Conservation (phyloP, 2,113 vertebrate species). For the Syngnathus floridae region DNA sequence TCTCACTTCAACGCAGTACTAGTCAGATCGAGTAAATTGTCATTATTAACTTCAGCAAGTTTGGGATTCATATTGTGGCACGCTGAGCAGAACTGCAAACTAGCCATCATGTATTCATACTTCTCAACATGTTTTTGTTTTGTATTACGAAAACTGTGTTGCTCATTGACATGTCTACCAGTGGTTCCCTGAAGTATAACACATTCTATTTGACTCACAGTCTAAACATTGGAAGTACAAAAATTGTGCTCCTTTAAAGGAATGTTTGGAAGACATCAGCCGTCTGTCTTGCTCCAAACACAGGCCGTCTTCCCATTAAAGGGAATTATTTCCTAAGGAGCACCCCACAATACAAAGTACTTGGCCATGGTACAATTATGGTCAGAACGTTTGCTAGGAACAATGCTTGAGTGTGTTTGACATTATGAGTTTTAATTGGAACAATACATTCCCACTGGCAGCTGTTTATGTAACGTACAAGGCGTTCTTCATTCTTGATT, state of each 20-base stretch:
- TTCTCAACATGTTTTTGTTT: too few species aligned
- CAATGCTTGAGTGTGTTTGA: conserved; percentile 25
- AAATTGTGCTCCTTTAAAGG: conserved; percentile 26
- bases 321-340: neutral
- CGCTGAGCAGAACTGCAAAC: too few species aligned
- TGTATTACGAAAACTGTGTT: neutral
- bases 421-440: conserved; percentile 28
- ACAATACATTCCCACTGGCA: conserved; percentile 25
- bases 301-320: neutral
- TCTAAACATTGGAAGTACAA: conserved; percentile 25
- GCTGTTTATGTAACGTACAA: conserved; percentile 31
- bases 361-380: conserved; percentile 7
- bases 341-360: conserved; percentile 9
- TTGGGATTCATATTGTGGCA: too few species aligned
- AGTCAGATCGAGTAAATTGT: too few species aligned
- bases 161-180: neutral
- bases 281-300: neutral
- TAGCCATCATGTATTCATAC: too few species aligned
- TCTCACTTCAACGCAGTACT: too few species aligned
- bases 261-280: conserved; percentile 1
- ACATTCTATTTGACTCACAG: conserved; percentile 25
- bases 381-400: conserved; percentile 12
- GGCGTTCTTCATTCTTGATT: neutral
- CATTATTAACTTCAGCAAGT: too few species aligned
- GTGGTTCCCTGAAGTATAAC: conserved; percentile 20